Evolutionary conservation across 1,140 invertebrate genomes (phyloP), one percentile per base, ranked within the genome.

Genomic region (Amyelois transitella): DNA sequence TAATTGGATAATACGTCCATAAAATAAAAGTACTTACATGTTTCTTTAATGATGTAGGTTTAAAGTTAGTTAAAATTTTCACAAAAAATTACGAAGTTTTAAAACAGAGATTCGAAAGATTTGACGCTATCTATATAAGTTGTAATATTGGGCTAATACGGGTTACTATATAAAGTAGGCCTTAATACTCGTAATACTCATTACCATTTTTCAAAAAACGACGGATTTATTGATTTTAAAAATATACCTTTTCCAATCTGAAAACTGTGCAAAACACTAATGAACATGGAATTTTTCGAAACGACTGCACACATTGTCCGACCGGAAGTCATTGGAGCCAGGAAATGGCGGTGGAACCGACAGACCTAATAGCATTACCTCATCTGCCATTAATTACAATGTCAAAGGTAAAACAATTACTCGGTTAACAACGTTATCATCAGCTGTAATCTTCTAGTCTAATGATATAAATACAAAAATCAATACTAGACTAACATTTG

Each of bases 361-460:
- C 32, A 38, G 12, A 38, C 32, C 32, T 38, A 38, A 38, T 63
- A 53, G 64, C 69, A 58, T 77, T 78, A 77, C 66, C 69, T 73
- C 68, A 77, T 72, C 60, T 64, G 56, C 51, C 66, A 69, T 73
- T 64, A 68, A 68, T 69, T 60, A 65, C 72, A 70, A 75, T 73
- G 72, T 75, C 72, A 75, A 72, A 48, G 12, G 20, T 43, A 55
- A 43, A 55, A 55, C 28, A 49, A 21, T 38, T 19, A 43, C 18
- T 28, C 6, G 7, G 18, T 21, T 48, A 19, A 48, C 45, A 19
- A 21, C 45, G 21, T 45, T 2, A 5, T 14, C 18, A 45, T 21
- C 18, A 20, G 18, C 6, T 48, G 20, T 48, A n/a, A 19, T 48
- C 21, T 48, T 48, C n/a, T n/a, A n/a, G n/a, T n/a, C n/a, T n/a